Conservation (phyloP, 2,888 invertebrate genomes). For the Reticulitermes lucifugus region DNA sequence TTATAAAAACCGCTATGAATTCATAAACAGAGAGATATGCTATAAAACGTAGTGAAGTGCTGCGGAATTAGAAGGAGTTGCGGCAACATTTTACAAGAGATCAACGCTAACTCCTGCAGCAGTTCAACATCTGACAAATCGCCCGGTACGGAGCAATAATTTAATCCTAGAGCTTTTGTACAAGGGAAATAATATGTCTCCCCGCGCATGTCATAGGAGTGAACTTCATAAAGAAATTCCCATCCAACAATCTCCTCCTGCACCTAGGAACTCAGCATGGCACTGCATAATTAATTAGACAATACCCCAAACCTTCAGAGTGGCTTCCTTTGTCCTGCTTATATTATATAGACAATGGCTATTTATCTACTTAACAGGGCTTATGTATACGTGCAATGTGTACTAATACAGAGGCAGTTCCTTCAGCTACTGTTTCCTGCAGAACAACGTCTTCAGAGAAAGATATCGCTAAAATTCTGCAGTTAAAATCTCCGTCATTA, state of each 20-base stretch:
- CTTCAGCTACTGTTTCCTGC: background rate
- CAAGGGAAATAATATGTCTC: background rate
- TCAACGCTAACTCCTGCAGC: background rate
- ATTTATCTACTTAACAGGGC: slow-evolving; percentile 19
- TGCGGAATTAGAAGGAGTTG: too few species aligned
- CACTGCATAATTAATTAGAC: slow-evolving; percentile 5
- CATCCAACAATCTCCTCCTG: too few species aligned
- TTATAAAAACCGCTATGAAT: too few species aligned
- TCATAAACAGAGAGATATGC: too few species aligned
- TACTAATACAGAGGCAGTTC: background rate
- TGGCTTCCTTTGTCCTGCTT: slow-evolving; percentile 11
- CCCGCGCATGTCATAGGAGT: too few species aligned
- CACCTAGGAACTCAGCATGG: too few species aligned
- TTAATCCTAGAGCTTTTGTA: background rate
- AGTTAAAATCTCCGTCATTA: too few species aligned
- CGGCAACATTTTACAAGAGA: background rate
- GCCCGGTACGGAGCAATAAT: background rate
- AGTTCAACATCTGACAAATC: background rate
- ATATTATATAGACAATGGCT: slow-evolving; percentile 6
- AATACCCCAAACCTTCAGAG: background rate
- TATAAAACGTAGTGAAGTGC: too few species aligned
- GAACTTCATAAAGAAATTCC: background rate
- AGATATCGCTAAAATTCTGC: too few species aligned
- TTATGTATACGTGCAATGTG: background rate
- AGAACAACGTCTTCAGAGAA: too few species aligned